phyloP scores from a whole-genome alignment of 2,113 vertebrate genomes.

The Limnothrissa miodon region DNA sequence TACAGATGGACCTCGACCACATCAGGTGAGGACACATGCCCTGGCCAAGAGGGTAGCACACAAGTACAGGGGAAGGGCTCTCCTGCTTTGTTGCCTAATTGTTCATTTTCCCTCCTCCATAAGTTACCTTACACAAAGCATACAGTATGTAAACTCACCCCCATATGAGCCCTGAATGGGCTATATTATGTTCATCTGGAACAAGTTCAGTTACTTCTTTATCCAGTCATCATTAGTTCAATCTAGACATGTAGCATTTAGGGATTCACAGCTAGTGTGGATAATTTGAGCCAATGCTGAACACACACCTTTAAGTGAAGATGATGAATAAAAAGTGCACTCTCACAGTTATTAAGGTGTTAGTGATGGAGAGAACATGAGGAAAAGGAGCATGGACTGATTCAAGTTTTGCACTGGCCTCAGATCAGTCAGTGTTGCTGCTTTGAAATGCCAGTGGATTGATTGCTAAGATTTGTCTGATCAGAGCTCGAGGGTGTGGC shows the following conservation, averaged over 20 bases:
- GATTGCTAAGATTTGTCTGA: background rate
- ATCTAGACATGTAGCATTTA: background rate
- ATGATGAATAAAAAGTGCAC: background rate
- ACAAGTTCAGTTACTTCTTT: background rate
- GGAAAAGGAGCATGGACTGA: background rate
- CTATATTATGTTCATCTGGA: background rate
- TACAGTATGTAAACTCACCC: background rate
- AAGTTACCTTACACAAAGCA: background rate
- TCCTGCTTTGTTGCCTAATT: background rate
- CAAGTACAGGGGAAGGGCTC: no score
- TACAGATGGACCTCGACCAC: conserved; percentile 61
- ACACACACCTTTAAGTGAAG: background rate
- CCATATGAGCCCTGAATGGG: background rate
- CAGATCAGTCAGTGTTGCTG: background rate
- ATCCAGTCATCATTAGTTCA: background rate
- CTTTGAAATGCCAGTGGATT: background rate
- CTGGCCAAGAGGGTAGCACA: no score
- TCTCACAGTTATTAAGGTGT: background rate
- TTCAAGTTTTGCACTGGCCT: background rate
- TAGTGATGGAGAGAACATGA: background rate
- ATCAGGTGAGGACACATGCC: conserved; percentile 57
- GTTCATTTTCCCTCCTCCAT: background rate
- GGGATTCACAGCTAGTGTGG: background rate
- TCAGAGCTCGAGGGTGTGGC: background rate
- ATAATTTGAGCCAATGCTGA: background rate